phyloP scores from a whole-genome alignment of 2,113 vertebrate genomes.

The Mustela lutreola region DNA sequence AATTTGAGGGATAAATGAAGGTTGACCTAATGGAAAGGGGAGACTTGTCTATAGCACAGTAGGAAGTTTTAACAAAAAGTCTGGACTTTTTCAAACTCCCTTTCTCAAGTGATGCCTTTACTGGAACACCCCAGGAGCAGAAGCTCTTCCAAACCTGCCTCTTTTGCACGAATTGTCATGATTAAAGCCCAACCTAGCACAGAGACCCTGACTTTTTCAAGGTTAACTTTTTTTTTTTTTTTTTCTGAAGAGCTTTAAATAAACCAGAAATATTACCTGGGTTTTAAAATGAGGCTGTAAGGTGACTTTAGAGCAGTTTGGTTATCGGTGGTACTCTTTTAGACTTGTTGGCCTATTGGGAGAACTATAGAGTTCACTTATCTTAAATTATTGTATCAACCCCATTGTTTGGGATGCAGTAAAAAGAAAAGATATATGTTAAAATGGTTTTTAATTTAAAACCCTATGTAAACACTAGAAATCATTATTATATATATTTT shows the following conservation, averaged over 20 bases:
- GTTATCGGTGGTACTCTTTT: neutral
- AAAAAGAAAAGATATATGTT: neutral
- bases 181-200: neutral
- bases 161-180: neutral
- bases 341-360: neutral
- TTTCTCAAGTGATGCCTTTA: neutral
- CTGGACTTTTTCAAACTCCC: neutral
- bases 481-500: neutral
- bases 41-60: neutral
- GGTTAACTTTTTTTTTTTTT: neutral
- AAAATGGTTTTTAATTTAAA: neutral
- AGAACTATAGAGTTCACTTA: neutral
- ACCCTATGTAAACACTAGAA: neutral
- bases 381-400: neutral
- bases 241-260: neutral
- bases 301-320: neutral
- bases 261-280: neutral
- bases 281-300: neutral
- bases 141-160: neutral
- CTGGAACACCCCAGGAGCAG: neutral
- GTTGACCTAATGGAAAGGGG: neutral
- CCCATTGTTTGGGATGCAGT: neutral
- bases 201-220: conserved; percentile 31
- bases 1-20: neutral
- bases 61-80: neutral